These are phyloP conservation scores for Sprattus sprattus DNA, from an alignment of 2,113 vertebrate species.

Conservation along the genomic window DNA sequence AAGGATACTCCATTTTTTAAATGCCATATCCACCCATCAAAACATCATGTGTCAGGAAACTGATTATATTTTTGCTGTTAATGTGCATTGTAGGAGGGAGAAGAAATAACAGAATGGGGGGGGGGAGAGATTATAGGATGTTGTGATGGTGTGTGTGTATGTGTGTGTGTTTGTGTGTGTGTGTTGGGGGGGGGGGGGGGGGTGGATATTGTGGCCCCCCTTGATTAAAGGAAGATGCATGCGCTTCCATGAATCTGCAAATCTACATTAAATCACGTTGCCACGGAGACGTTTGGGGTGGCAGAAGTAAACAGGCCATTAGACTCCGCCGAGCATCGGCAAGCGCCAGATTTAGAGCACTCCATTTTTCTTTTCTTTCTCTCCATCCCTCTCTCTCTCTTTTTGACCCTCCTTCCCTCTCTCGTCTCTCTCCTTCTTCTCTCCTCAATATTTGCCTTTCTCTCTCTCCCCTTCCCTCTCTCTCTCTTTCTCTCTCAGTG, in stretches of 20 bases:
- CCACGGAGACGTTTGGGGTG: conserved; percentile 52
- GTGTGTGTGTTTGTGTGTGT: conserved; percentile 34
- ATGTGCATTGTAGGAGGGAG: conserved; percentile 54
- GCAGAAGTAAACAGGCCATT: conserved; percentile 68
- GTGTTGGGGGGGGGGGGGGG: conserved; percentile 26
- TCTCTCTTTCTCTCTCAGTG: conserved; percentile 1
- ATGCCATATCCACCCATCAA: conserved; percentile 75
- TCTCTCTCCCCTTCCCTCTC: background rate
- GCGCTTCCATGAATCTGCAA: conserved; percentile 65
- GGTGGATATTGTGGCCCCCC: conserved; percentile 47
- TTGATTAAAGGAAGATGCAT: conserved; percentile 73
- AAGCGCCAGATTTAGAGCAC: conserved; percentile 43
- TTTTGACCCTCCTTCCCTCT: background rate
- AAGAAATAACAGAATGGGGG: conserved; percentile 16
- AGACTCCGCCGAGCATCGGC: conserved; percentile 59
- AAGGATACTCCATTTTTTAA: conserved; percentile 62
- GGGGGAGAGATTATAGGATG: background rate
- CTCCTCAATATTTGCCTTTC: background rate
- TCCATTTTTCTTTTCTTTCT: conserved; percentile 18
- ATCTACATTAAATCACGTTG: conserved; percentile 69
- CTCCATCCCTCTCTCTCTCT: conserved; percentile 22
- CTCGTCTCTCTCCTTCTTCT: background rate
- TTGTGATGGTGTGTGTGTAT: background rate
- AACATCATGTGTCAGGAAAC: conserved; percentile 69
- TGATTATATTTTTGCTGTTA: conserved; percentile 66